phyloP scores from a whole-genome alignment of 2,888 invertebrate genomes.

The Auanema freiburgensis region DNA sequence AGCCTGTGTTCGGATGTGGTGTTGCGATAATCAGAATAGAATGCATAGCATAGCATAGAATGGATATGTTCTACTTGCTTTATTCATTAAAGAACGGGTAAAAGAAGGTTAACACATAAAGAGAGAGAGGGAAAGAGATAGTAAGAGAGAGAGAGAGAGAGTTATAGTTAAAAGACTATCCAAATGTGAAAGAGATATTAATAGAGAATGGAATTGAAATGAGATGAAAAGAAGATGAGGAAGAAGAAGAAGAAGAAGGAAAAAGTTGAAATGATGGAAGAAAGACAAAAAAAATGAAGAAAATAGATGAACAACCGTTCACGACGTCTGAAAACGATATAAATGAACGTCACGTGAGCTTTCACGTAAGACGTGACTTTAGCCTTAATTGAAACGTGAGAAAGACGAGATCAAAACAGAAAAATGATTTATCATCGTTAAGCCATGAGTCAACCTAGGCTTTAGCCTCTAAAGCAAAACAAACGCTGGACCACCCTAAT shows the following conservation, averaged over 20 bases:
- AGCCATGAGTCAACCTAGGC: conserved; percentile 2
- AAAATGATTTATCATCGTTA: neutral
- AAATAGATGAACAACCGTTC: conserved; percentile 7
- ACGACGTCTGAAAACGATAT: neutral
- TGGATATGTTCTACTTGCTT: conserved; percentile 2
- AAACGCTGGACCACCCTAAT: neutral
- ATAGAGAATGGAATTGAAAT: conserved; percentile 1
- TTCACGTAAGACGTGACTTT: no score
- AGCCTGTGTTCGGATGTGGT: no score
- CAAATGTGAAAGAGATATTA: neutral
- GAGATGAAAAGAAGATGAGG: neutral
- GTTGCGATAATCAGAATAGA: no score
- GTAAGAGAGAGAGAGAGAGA: conserved; percentile 4
- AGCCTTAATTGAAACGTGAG: neutral
- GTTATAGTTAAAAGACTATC: no score
- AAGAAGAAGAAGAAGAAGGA: conserved; percentile 10
- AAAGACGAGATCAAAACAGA: neutral
- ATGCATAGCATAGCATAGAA: no score
- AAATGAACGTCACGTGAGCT: neutral
- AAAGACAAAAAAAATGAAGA: conserved; percentile 7
- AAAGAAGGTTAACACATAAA: conserved; percentile 1
- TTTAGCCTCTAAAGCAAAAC: conserved; percentile 10
- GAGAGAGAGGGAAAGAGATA: no score
- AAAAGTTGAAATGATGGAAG: no score
- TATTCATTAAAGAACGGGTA: conserved; percentile 6